Evolutionary conservation across 2,888 invertebrate species (phyloP), one percentile per base, ranked within the genome.

Genomic region (Pimpla rufipes): DNA sequence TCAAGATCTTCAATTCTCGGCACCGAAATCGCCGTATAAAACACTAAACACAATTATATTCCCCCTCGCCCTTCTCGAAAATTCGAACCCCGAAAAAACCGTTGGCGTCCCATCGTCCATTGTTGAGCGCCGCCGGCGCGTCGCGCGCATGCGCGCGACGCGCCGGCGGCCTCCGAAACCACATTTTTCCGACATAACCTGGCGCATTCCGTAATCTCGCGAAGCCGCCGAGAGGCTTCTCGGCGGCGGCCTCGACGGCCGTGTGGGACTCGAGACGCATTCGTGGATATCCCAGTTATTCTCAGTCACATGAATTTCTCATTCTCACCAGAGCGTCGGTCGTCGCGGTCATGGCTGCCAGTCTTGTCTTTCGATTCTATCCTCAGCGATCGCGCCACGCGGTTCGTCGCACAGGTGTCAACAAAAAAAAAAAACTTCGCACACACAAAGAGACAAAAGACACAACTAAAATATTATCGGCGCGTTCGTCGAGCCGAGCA

Each of bases 281-380:
- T 5, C 29, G 29, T 3, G 29, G 29, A 2, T n/a, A n/a, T n/a
- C n/a, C n/a, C n/a, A n/a, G n/a, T n/a, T n/a, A n/a, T 29, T 5
- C 29, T n/a, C 18, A 21, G 29, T 8, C 0, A n/a, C 23, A n/a
- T 16, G 18, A 11, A 21, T 29, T 47, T 47, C 11, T 59, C 29
- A 29, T 66, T 40, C 83, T 85, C 83, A 85, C 85, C 85, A 85
- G 52, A 37, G 75, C 52, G 55, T 84, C 83, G 23, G 64, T 84
- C 29, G 83, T 73, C 18, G 59, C 68, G 21, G 83, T 79, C 83
- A 85, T 83, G 47, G 40, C 29, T 82, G 50, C 10, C 23, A 13
- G 57, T 59, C 8, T 10, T 40, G 10, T 29, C 21, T 18, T 23
- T 67, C 59, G 59, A 50, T 37, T 21, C 29, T 3, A 29, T 5